Percentiles rank a stretch among this genome's conserved stretches.
Evolutionary conservation across 1,140 invertebrate species (phyloP).

Genomic region (Trachymyrmex septentrionalis): DNA sequence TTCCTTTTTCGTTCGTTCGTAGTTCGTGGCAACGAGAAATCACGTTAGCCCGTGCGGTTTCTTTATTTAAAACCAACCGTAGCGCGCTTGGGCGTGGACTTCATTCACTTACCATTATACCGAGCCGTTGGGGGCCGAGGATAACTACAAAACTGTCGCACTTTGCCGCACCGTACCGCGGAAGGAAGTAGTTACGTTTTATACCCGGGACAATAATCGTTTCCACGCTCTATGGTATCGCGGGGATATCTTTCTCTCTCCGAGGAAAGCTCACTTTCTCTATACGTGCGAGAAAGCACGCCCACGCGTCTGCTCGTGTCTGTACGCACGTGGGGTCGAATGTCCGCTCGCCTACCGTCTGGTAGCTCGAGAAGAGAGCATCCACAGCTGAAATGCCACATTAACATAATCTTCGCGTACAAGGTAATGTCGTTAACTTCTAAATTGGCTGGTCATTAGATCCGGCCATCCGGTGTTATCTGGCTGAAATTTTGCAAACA

Average conservation of each 20-base stretch:
- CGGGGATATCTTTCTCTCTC: conserved; percentile 39
- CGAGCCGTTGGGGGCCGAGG: conserved; percentile 48
- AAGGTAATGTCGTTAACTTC: conserved; percentile 69
- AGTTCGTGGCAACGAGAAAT: conserved; percentile 61
- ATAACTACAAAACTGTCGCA: conserved; percentile 79
- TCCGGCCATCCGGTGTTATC: conserved; percentile 49
- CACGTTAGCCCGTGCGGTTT: conserved; percentile 61
- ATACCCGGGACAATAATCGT: conserved; percentile 81
- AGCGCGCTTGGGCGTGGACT: conserved; percentile 71
- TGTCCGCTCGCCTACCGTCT: background rate
- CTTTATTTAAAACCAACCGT: conserved; percentile 71
- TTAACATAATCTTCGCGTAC: conserved; percentile 73
- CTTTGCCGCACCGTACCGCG: conserved; percentile 68
- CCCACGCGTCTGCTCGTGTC: background rate
- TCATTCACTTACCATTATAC: conserved; percentile 81
- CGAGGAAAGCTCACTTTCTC: conserved; percentile 24
- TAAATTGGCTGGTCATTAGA: conserved; percentile 65
- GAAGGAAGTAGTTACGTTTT: conserved; percentile 82
- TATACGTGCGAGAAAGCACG: background rate
- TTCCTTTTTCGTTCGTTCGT: background rate
- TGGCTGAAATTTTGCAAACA: conserved; percentile 47
- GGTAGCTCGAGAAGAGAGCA: conserved; percentile 31
- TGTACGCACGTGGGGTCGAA: background rate
- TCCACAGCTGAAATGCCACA: conserved; percentile 67
- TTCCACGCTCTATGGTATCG: conserved; percentile 72